Base-by-base conservation (phyloP, 1,140 invertebrate species). In the Drosophila rufa region DNA sequence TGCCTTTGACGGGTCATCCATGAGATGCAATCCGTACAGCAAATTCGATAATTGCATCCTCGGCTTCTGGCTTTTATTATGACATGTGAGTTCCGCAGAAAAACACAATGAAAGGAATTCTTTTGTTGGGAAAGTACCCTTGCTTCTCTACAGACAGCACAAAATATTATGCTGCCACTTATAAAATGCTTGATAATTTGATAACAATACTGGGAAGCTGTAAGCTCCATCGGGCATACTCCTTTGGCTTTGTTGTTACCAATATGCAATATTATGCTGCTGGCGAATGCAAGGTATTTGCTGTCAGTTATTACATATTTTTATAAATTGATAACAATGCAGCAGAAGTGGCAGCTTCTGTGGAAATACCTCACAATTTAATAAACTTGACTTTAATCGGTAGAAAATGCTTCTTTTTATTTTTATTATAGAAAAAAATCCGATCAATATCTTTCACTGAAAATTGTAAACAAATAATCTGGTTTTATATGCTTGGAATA, bases 41-140 rank as follows among this genome's bases (percentile, higher is more conserved):
- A 45, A n/a, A 67, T 42, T 70, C 62, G 40, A 70, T 46, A 47
- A 55, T 46, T 66, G 40, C 67, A 68, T 70, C 27, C 40, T 70
- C 40, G 22, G 62, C n/a, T 22, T 46, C 47, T 70, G 19, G 38
- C 12, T 56, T 68, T 67, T 36, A 22, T 68, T 66, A 36, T 64
- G 15, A 45, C 40, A 19, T 55, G n/a, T 36, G 33, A 69, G 47
- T 56, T 47, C 43, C 22, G 38, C 15, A 19, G 64, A 19, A 66
- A 57, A 66, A 67, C 58, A 40, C 53, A 19, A 47, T 69, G 33
- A 22, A 47, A 46, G 36, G 64, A 70, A 38, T 68, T 33, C 40
- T 68, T 46, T 68, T 38, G 64, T 36, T 17, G 12, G n/a, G 17
- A n/a, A 47, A 14, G 8, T n/a, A 43, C 3, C 8, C 4, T 2